Conservation (phyloP, 1,140 invertebrate species). For the Octopus sinensis region DNA sequence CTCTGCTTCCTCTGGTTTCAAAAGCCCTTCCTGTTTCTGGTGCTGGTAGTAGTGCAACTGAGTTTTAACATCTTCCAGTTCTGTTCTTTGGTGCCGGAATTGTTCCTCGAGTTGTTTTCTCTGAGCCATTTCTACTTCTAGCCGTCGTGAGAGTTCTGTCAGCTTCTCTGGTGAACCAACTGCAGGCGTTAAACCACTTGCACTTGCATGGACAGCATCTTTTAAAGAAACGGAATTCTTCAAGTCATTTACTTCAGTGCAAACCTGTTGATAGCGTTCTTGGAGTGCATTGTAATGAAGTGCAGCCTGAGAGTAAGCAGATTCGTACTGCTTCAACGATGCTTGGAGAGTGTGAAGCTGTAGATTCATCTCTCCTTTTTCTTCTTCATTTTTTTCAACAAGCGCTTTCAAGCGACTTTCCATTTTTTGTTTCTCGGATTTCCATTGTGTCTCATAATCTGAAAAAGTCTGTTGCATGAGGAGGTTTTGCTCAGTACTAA, state of each 20-base stretch:
- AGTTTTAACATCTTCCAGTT: conserved; percentile 10
- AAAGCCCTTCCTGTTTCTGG: background rate
- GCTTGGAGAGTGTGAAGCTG: conserved; percentile 51
- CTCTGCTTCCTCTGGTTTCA: conserved; percentile 24
- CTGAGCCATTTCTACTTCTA: conserved; percentile 19
- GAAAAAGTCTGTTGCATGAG: conserved; percentile 77
- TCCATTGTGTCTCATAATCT: conserved; percentile 69
- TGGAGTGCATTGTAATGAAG: conserved; percentile 44
- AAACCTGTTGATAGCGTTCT: conserved; percentile 41
- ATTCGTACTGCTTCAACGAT: conserved; percentile 40
- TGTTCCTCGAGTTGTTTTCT: conserved; percentile 30
- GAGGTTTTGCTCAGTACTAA: conserved; percentile 73
- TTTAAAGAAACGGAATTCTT: background rate
- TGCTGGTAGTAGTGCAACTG: background rate
- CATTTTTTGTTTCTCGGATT: conserved; percentile 67
- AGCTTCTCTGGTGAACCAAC: background rate
- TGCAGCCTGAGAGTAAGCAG: conserved; percentile 44
- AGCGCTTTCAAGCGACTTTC: conserved; percentile 58
- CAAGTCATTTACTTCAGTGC: conserved; percentile 26
- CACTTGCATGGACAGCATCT: conserved; percentile 12
- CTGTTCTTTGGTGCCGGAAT: conserved; percentile 14
- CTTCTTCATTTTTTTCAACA: conserved; percentile 48
- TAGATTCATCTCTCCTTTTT: conserved; percentile 61
- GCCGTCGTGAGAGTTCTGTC: background rate
- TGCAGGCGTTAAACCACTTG: background rate